These are phyloP conservation scores for Chydorus sphaericus DNA, from an alignment of 2,888 invertebrate species.

Conservation along the genomic window DNA sequence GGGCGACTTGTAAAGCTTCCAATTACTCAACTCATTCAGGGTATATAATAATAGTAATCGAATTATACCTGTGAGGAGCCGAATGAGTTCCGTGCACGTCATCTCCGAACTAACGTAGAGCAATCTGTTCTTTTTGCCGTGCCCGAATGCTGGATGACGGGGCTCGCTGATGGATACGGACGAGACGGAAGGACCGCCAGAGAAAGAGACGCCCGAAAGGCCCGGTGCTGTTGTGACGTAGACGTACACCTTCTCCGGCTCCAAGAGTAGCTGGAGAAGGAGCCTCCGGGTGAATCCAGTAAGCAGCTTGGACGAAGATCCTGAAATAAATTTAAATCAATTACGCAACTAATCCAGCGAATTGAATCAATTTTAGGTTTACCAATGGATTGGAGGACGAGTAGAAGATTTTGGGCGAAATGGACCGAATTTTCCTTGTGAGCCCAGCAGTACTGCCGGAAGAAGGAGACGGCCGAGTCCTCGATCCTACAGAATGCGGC, in stretches of 20 bases:
- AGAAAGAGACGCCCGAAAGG: conserved; percentile 9
- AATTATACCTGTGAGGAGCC: conserved; percentile 37
- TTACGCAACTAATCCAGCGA: conserved; percentile 5
- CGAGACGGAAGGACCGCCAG: neutral
- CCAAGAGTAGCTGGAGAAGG: conserved; percentile 68
- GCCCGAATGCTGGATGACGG: conserved; percentile 52
- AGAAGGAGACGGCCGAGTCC: conserved; percentile 57
- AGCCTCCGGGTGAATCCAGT: conserved; percentile 77
- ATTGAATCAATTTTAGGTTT: neutral
- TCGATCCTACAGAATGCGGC: too few species aligned
- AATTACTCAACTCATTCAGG: too few species aligned
- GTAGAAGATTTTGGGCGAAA: conserved; percentile 61
- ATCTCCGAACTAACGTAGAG: conserved; percentile 59
- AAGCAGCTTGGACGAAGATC: conserved; percentile 26
- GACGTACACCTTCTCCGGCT: conserved; percentile 68
- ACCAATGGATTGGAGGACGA: conserved; percentile 1
- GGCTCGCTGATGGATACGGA: conserved; percentile 13
- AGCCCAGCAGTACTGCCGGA: conserved; percentile 68
- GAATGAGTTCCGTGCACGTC: conserved; percentile 55
- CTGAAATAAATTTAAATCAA: neutral
- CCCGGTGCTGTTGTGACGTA: conserved; percentile 36
- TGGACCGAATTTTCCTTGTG: conserved; percentile 70
- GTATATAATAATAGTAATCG: too few species aligned
- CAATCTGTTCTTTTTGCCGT: conserved; percentile 53
- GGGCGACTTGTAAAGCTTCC: too few species aligned